phyloP scores from a whole-genome alignment of 2,797 vertebrate genomes.

The Manis crassicaudata region DNA sequence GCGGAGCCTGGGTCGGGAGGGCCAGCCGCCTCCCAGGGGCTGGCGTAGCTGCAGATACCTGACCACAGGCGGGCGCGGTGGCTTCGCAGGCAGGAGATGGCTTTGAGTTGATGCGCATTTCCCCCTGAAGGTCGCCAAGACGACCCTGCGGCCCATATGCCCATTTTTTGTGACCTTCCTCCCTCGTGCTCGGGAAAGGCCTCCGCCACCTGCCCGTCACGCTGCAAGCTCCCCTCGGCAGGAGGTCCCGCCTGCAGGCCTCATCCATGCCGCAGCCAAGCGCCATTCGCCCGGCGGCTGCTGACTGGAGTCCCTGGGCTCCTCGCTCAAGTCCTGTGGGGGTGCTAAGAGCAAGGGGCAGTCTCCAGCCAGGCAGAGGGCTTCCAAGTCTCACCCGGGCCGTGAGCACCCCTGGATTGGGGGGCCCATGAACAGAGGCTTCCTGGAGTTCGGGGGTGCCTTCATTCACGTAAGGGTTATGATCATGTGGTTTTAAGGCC shows the following conservation, averaged over 20 bases:
- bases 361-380: background rate
- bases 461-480: background rate
- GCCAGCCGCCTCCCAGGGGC: background rate
- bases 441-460: background rate
- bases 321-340: accelerated
- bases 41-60: too few relatives aligned
- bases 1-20: background rate
- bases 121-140: background rate
- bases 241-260: background rate
- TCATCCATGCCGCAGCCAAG: background rate
- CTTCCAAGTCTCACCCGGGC: background rate
- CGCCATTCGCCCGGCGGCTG: background rate
- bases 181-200: background rate
- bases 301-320: too few relatives aligned
- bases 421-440: background rate
- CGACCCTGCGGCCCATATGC: accelerated
- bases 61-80: background rate
- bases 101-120: background rate
- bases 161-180: background rate
- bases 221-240: accelerated
- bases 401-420: background rate
- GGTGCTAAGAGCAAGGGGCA: too few relatives aligned
- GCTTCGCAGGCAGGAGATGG: background rate
- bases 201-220: background rate
- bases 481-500: background rate